Percentiles rank a stretch among this genome's conserved stretches.
Evolutionary conservation across 1,140 invertebrate genomes (phyloP).

Genomic region (Leptopilina boulardi): DNA sequence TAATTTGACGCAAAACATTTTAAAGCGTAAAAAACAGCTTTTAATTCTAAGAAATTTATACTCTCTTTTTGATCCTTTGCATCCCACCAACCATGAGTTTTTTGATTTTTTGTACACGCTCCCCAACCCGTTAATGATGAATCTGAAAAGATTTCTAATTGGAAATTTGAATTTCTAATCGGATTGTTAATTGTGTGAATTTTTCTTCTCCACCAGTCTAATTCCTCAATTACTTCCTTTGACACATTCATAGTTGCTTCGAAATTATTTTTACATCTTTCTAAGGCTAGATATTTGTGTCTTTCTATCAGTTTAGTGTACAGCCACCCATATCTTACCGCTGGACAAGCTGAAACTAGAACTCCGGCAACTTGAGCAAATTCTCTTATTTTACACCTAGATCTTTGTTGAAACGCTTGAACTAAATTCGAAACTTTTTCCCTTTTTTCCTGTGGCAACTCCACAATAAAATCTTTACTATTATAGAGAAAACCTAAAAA

Average conservation of each 20-base stretch:
- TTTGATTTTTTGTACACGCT: neutral
- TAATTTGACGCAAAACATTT: neutral
- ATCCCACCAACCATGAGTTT: constrained; percentile 16
- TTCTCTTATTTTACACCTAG: too few species aligned
- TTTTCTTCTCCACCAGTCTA: constrained; percentile 19
- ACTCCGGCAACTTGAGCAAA: too few species aligned
- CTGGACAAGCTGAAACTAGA: too few species aligned
- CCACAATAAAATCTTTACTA: too few species aligned
- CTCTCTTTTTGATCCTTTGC: neutral
- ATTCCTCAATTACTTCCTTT: neutral
- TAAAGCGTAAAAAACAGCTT: constrained; percentile 18
- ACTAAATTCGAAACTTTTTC: too few species aligned
- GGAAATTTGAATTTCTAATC: constrained; percentile 8
- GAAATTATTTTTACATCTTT: neutral
- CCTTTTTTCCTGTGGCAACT: too few species aligned
- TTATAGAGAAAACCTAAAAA: too few species aligned
- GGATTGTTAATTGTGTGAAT: neutral
- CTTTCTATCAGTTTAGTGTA: too few species aligned
- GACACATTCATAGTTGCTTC: neutral
- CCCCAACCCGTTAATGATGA: constrained; percentile 24
- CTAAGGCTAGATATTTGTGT: too few species aligned
- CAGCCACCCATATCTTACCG: too few species aligned
- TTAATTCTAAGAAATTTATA: constrained; percentile 36
- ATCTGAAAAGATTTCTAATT: constrained; percentile 16
- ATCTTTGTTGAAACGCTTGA: too few species aligned